Evolutionary conservation across 2,888 invertebrate genomes (phyloP), one percentile per base, ranked within the genome.

Genomic region (Agriopis aurantiaria): DNA sequence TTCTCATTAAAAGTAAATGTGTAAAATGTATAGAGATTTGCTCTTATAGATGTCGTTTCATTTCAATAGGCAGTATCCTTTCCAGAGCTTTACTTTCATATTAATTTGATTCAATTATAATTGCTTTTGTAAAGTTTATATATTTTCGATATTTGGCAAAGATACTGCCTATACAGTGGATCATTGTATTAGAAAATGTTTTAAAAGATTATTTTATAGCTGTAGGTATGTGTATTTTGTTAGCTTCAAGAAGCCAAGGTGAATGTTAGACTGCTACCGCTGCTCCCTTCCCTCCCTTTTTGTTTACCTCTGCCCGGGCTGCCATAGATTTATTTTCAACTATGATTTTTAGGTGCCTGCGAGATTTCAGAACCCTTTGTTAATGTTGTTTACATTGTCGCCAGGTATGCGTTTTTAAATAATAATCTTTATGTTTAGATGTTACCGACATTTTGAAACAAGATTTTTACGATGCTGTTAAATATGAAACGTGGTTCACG

Each of bases 321-420:
- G 93, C 87, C 74, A 91, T 93, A 93, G 93, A 86, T 92, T 91
- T 88, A 78, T 89, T 89, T 89, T 88, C 76, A 80, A 81, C 89
- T 93, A 92, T 93, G 85, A 92, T 93, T 93, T 92, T 89, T 94
- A 94, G 94, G 94, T 93, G 93, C 93, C 93, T 94, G 94, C 90
- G 92, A 88, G 92, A 88, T 88, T 87, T 84, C 88, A 89, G 86
- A 91, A 89, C 91, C 93, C 91, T 93, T 93, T 91, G 80, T 93
- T 91, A 93, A 91, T 93, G 93, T 94, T 94, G 94, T 94, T 94
- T 94, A 94, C 94, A 94, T 94, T 93, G 94, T 94, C 94, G 94
- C 94, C 94, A 94, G 94, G 94, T 94, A 94, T 93, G 93, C 92
- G 87, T 91, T 91, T 90, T 90, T 87, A 84, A 74, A 88, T 91